Conservation (phyloP, 2,888 invertebrate species). For the Alloscopus bannaensis region DNA sequence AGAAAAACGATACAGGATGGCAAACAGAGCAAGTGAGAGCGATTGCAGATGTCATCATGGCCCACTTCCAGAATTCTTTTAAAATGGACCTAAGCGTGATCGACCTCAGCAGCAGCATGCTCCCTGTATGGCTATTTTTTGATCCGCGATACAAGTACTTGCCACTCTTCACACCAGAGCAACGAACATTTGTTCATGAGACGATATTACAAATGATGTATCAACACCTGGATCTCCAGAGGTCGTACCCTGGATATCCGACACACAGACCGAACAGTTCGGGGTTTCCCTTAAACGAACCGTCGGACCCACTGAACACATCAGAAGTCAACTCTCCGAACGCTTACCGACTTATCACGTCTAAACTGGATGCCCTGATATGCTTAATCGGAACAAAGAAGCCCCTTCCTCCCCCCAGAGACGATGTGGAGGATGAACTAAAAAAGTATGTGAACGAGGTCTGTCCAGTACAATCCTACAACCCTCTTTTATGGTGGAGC, state of each 20-base stretch:
- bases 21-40: constrained; percentile 14
- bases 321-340: background rate
- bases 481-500: constrained; percentile 64
- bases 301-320: constrained; percentile 25
- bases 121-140: constrained; percentile 43
- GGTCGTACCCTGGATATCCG: background rate
- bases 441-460: constrained; percentile 46
- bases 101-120: constrained; percentile 21
- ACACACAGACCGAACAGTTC: background rate
- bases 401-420: background rate
- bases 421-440: constrained; percentile 28
- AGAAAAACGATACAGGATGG: background rate
- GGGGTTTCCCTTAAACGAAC: constrained; percentile 17
- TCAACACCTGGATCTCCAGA: background rate
- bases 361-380: constrained; percentile 19
- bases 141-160: constrained; percentile 63
- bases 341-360: background rate
- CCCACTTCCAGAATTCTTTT: constrained; percentile 40
- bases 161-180: constrained; percentile 40
- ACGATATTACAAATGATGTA: constrained; percentile 11
- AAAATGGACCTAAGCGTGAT: constrained; percentile 29
- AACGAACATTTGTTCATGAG: constrained; percentile 23
- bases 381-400: constrained; percentile 4
- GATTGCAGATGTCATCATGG: constrained; percentile 16
- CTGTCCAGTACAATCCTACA: constrained; percentile 18